Percentiles rank a stretch among this genome's conserved stretches.
Evolutionary conservation across 2,113 vertebrate genomes (phyloP).

Genomic region (Aspiorhynchus laticeps): DNA sequence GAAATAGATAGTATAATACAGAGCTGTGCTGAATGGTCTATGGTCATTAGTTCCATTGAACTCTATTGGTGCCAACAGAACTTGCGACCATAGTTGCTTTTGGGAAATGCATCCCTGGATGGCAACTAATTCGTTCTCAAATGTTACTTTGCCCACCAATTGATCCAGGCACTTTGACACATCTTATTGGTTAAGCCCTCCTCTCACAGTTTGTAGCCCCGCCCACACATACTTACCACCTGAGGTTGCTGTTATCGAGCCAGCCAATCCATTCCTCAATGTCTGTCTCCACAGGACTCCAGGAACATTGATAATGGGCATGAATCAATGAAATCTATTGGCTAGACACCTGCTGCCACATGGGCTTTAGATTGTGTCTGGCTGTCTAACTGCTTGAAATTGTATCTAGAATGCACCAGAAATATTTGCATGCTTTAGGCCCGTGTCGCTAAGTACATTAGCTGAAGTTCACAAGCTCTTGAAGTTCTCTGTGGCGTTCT

Average conservation of each 20-base stretch:
- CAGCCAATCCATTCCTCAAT: slow-evolving; percentile 58
- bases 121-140: no score
- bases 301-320: slow-evolving; percentile 63
- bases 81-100: no score
- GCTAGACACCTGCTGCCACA: slow-evolving; percentile 50
- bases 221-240: slow-evolving; percentile 57
- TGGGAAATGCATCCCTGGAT: no score
- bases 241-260: slow-evolving; percentile 63
- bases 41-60: no score
- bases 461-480: background rate
- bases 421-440: background rate
- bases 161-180: background rate
- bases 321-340: slow-evolving; percentile 66
- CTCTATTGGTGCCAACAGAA: no score
- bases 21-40: no score
- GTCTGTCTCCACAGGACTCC: slow-evolving; percentile 47
- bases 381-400: slow-evolving; percentile 5
- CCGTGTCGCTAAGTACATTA: background rate
- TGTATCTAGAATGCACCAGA: background rate
- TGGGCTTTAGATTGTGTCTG: background rate
- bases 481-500: background rate
- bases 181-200: slow-evolving; percentile 1
- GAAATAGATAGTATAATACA: no score
- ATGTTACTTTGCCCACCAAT: background rate
- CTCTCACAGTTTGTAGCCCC: slow-evolving; percentile 33